Conservation (phyloP, 1,140 invertebrate genomes). For the Epicauta chinensis region DNA sequence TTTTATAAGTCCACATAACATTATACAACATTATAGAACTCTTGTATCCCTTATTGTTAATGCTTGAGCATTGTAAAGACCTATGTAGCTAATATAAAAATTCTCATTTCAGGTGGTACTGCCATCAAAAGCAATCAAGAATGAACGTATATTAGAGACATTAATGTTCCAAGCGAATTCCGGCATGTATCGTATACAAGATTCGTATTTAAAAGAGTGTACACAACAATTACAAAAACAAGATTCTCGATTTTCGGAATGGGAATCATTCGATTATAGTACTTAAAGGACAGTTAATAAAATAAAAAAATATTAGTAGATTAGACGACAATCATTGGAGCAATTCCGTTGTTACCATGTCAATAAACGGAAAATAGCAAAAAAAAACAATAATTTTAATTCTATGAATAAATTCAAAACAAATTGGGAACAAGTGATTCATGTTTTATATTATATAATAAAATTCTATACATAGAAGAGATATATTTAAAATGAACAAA, state of each 20-base stretch:
- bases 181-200: slow-evolving; percentile 87
- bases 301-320: slow-evolving; percentile 8
- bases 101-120: slow-evolving; percentile 63
- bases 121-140: slow-evolving; percentile 88
- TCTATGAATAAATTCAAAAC: slow-evolving; percentile 3
- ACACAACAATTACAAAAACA: slow-evolving; percentile 80
- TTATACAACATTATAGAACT: no score
- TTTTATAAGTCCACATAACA: no score
- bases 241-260: slow-evolving; percentile 73
- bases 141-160: slow-evolving; percentile 87
- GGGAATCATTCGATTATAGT: slow-evolving; percentile 71
- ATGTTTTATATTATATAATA: slow-evolving; percentile 19
- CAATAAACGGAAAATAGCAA: neutral
- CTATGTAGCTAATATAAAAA: no score
- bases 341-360: slow-evolving; percentile 2
- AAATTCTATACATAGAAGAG: neutral
- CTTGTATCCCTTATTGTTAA: no score
- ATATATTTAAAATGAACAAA: no score
- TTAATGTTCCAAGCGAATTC: slow-evolving; percentile 89
- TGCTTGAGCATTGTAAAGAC: no score
- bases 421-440: slow-evolving; percentile 20
- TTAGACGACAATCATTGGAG: slow-evolving; percentile 28
- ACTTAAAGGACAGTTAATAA: slow-evolving; percentile 30
- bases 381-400: slow-evolving; percentile 9
- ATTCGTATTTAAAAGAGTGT: slow-evolving; percentile 80